Conservation (phyloP, 1,140 invertebrate species). For the Diabrotica undecimpunctata region DNA sequence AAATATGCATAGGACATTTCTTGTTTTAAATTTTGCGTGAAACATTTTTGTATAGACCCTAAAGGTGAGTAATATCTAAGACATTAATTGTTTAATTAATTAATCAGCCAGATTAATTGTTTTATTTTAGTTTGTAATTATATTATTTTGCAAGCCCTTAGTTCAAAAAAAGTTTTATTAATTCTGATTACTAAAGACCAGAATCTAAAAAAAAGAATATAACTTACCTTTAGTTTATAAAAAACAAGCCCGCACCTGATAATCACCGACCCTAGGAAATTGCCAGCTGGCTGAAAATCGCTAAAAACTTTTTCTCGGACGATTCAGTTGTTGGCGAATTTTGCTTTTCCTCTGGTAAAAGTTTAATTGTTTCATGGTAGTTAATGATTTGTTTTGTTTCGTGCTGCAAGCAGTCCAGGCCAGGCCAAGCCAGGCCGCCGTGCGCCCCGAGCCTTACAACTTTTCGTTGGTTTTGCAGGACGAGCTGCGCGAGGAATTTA, state of each 20-base stretch:
- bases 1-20: too few relatives aligned
- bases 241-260: neutral
- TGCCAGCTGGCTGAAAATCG: constrained; percentile 12
- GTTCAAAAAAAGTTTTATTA: too few relatives aligned
- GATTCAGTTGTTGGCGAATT: constrained; percentile 7
- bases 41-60: too few relatives aligned
- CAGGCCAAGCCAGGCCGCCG: neutral
- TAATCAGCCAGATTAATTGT: too few relatives aligned
- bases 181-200: too few relatives aligned
- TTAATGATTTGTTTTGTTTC: constrained; percentile 17
- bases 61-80: too few relatives aligned
- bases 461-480: constrained; percentile 3
- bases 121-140: too few relatives aligned
- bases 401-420: neutral
- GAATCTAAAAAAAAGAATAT: too few relatives aligned
- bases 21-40: too few relatives aligned
- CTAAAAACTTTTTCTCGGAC: constrained; percentile 13
- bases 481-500: constrained; percentile 7
- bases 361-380: constrained; percentile 17
- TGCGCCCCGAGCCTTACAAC: constrained; percentile 6
- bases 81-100: too few relatives aligned
- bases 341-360: constrained; percentile 12
- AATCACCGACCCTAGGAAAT: constrained; percentile 5
- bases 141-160: too few relatives aligned
- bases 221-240: too few relatives aligned